These are phyloP conservation scores for Ctena decussata DNA, from an alignment of 2,888 invertebrate genomes.

Conservation along the genomic window DNA sequence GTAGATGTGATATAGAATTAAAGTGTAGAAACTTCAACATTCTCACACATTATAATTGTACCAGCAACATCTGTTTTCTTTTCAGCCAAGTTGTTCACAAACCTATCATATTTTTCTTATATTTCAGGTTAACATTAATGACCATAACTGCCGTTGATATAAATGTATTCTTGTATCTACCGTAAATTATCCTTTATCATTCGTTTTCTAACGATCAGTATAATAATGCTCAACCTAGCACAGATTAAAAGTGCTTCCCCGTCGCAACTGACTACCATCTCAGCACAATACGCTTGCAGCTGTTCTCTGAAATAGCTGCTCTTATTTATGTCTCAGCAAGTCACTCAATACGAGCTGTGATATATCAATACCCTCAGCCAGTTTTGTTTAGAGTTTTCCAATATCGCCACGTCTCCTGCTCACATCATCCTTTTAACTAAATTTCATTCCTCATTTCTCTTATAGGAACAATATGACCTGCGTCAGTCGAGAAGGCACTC, in stretches of 20 bases:
- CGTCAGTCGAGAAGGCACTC: not conserved
- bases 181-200: not conserved
- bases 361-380: not conserved
- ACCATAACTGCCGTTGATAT: no score
- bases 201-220: no score
- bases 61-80: no score
- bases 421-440: not conserved
- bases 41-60: no score
- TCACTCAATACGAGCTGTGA: not conserved
- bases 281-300: not conserved
- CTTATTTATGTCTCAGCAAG: not conserved
- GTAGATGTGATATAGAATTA: no score
- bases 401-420: not conserved
- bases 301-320: not conserved
- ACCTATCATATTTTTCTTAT: not conserved
- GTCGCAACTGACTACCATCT: not conserved
- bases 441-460: no score
- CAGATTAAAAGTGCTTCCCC: not conserved
- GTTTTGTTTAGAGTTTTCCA: not conserved
- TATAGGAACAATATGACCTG: not conserved
- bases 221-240: no score
- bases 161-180: not conserved
- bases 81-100: no score
- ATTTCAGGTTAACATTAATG: no score
- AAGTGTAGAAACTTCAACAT: no score